These are phyloP conservation scores for Cebidichthys violaceus DNA, from an alignment of 2,113 vertebrate genomes.

Conservation along the genomic window DNA sequence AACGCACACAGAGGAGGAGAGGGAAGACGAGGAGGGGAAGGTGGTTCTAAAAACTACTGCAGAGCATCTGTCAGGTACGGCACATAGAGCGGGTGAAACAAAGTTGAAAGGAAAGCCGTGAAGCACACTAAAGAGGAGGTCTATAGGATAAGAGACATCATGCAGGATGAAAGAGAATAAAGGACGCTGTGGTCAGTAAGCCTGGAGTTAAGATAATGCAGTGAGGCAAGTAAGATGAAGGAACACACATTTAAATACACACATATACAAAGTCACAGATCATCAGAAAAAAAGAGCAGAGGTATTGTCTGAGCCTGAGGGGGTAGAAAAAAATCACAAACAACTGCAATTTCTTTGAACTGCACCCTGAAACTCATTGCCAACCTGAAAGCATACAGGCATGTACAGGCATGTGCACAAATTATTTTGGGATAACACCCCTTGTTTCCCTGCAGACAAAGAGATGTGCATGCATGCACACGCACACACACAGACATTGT, in stretches of 20 bases:
- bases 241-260: conserved; percentile 17
- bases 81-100: conserved; percentile 30
- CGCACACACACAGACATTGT: neutral
- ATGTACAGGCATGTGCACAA: conserved; percentile 56
- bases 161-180: conserved; percentile 36
- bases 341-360: conserved; percentile 54
- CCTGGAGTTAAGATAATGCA: conserved; percentile 23
- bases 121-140: conserved; percentile 4
- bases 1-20: conserved; percentile 26
- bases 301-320: conserved; percentile 35
- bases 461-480: conserved; percentile 1
- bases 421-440: conserved; percentile 61
- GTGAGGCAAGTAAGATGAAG: neutral
- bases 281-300: conserved; percentile 35
- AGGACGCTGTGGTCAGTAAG: conserved; percentile 14
- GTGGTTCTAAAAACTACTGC: conserved; percentile 9
- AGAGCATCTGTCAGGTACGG: conserved; percentile 40
- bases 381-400: conserved; percentile 48
- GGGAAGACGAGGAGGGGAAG: conserved; percentile 12
- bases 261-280: conserved; percentile 25
- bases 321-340: conserved; percentile 1
- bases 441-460: conserved; percentile 61
- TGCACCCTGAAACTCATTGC: conserved; percentile 50
- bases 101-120: conserved; percentile 33
- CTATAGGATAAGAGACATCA: conserved; percentile 5